Percentiles rank a stretch among this genome's conserved stretches.
Evolutionary conservation across 2,888 invertebrate species (phyloP).

Genomic region (Hipparchia sbordonii): DNA sequence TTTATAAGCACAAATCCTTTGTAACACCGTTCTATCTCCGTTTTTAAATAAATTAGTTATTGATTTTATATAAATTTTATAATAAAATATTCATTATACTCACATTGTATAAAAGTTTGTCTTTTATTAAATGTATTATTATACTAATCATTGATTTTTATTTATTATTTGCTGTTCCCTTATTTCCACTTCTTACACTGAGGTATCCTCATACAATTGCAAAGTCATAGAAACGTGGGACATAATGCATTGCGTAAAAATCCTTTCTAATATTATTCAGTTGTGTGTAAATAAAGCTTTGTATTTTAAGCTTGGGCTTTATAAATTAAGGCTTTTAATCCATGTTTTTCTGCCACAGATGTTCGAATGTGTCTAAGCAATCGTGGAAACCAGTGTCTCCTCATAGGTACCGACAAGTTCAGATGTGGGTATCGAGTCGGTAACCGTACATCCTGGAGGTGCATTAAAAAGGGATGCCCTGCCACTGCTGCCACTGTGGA

Average conservation of each 20-base stretch:
- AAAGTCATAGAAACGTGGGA: too few relatives aligned
- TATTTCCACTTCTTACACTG: background rate
- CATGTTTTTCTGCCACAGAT: slow-evolving; percentile 4
- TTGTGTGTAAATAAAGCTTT: too few relatives aligned
- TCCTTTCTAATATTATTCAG: background rate
- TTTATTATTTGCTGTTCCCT: background rate
- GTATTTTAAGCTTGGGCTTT: too few relatives aligned
- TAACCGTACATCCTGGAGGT: slow-evolving; percentile 5
- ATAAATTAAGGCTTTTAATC: too few relatives aligned
- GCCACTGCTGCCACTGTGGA: background rate
- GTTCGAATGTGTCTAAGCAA: background rate
- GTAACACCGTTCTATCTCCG: too few relatives aligned
- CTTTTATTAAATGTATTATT: slow-evolving; percentile 1
- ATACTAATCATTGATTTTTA: background rate
- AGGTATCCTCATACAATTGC: too few relatives aligned
- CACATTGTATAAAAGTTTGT: background rate
- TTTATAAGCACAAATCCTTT: too few relatives aligned
- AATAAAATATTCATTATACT: background rate
- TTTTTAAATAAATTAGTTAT: background rate
- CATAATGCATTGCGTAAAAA: too few relatives aligned
- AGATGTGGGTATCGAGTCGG: slow-evolving; percentile 1
- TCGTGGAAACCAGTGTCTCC: slow-evolving; percentile 3
- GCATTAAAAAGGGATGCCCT: background rate
- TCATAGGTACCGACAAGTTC: slow-evolving; percentile 4
- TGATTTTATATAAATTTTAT: too few relatives aligned